Evolutionary conservation across 1,140 invertebrate species (phyloP), one percentile per base, ranked within the genome.

Genomic region (Phymastichus coffea): DNA sequence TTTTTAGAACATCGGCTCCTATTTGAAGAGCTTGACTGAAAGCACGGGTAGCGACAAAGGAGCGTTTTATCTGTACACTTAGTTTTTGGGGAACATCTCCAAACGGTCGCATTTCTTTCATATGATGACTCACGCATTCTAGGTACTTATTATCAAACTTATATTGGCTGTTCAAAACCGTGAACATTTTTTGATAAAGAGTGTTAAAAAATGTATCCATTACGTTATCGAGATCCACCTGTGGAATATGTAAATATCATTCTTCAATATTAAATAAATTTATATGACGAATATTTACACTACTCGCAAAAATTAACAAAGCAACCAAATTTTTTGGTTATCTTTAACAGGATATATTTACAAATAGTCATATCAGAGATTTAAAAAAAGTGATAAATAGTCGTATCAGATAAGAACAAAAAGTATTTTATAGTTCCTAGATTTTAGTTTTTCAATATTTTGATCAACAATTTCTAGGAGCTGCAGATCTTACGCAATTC

Each of bases 181-280:
- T 90, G 79, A 98, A 98, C 94, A 99, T 98, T 74, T 93, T 94
- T 76, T 95, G 90, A 73, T 98, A 95, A 0, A 98, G 85, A 4
- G 87, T 90, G 48, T 86, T 88, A 81, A 98, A 99, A 81, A 99
- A 99, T 55, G 86, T 86, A 65, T 98, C 91, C 87, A 98, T 89
- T 17, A 91, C 89, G 15, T 88, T 87, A 30, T 89, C 85, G 10
- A 98, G 84, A 73, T 95, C 87, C 9, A 91, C 85, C 66, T 88
- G 81, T 9, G 70, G n/a, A 40, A 15, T 40, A 9, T 4, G 15
- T 1, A 40, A 40, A 14, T 14, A 30, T 30, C 12, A 30, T 30
- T 30, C n/a, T n/a, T n/a, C n/a, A n/a, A n/a, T n/a, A n/a, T n/a
- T n/a, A n/a, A n/a, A n/a, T n/a, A n/a, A n/a, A n/a, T n/a, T n/a